Percentiles rank a stretch among this genome's conserved stretches.
Conservation (phyloP, 1,140 invertebrate genomes). For the Maconellicoccus hirsutus region DNA sequence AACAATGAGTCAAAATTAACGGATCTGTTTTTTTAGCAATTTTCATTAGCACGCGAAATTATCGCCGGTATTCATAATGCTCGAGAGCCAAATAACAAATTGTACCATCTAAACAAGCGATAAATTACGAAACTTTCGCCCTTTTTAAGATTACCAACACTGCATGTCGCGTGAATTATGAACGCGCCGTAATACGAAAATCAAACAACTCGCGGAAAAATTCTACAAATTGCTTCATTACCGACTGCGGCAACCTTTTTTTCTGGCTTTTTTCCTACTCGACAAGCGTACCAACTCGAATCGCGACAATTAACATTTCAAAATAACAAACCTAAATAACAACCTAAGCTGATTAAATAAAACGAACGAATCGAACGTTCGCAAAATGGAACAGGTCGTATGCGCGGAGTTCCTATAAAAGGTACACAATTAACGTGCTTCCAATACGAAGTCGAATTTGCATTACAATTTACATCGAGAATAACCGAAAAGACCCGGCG, state of each 20-base stretch:
- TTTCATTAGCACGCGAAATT: not conserved
- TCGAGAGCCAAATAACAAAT: too few species aligned
- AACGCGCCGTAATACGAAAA: not conserved
- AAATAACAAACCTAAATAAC: conserved; percentile 1
- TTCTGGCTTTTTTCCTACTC: not conserved
- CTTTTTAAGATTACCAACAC: too few species aligned
- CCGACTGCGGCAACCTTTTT: not conserved
- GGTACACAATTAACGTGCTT: conserved; percentile 7
- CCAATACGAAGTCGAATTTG: conserved; percentile 7
- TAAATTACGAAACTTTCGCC: too few species aligned
- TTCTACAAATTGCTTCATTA: not conserved
- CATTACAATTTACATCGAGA: conserved; percentile 9
- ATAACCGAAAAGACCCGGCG: conserved; percentile 1
- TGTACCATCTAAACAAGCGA: too few species aligned
- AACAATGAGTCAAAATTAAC: not conserved
- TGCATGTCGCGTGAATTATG: not conserved
- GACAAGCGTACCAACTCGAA: not conserved
- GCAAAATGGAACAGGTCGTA: not conserved
- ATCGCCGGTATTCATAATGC: not conserved
- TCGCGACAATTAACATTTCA: conserved; percentile 3
- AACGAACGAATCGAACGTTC: not conserved
- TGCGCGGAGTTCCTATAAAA: not conserved
- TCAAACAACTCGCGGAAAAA: not conserved
- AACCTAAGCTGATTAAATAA: conserved; percentile 2
- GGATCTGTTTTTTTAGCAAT: not conserved